Evolutionary conservation across 1,140 invertebrate genomes (phyloP).

Genomic region (Limonius californicus): DNA sequence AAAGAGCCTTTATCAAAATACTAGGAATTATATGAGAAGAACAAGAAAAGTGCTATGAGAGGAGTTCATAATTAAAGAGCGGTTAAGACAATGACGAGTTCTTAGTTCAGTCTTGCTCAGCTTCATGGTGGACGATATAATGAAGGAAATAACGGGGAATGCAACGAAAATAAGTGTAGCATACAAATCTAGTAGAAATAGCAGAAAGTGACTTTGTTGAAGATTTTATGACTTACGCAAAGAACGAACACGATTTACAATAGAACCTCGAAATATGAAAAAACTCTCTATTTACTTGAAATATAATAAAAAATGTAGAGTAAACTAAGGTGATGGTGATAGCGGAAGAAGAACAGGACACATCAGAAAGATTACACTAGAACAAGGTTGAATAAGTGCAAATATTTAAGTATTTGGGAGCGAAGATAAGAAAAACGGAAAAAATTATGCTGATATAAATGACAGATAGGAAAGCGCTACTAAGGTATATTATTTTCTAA

Average conservation of each 20-base stretch:
- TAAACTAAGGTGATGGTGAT: constrained; percentile 9
- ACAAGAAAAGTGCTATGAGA: neutral
- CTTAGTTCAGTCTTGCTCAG: neutral
- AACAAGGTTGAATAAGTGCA: constrained; percentile 3
- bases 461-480: neutral
- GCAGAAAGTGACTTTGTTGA: constrained; percentile 2
- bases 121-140: neutral
- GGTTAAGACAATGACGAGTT: neutral
- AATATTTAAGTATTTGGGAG: too few relatives aligned
- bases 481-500: neutral
- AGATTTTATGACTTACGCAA: neutral
- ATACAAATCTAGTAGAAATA: constrained; percentile 4
- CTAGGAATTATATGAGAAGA: constrained; percentile 16
- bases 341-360: neutral
- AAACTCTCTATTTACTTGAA: neutral
- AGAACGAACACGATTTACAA: neutral
- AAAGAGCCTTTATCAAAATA: neutral
- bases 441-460: neutral
- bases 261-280: neutral
- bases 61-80: constrained; percentile 4
- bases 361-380: neutral
- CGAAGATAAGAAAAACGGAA: neutral
- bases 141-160: neutral
- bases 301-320: constrained; percentile 1
- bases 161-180: neutral